Conservation (phyloP, 2,888 invertebrate species). For the Laothoe populi region DNA sequence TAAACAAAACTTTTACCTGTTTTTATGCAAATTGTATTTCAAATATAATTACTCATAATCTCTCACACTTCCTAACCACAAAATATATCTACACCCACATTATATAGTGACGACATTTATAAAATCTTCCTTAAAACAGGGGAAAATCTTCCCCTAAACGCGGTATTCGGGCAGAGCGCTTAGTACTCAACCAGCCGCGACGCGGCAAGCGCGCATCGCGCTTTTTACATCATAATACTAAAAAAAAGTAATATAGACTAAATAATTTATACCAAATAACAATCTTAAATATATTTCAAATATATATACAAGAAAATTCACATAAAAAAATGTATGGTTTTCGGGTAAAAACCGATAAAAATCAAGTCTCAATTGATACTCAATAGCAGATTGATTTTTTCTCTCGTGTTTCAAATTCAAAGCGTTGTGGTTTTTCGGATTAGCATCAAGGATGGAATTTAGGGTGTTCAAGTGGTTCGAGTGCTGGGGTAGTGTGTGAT, state of each 20-base stretch:
- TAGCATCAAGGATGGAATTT: constrained; percentile 34
- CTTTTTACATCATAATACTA: constrained; percentile 27
- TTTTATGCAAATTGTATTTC: too few species aligned
- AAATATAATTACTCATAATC: too few species aligned
- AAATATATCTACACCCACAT: too few species aligned
- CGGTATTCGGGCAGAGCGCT: constrained; percentile 44
- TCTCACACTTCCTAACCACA: too few species aligned
- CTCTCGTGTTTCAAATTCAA: constrained; percentile 20
- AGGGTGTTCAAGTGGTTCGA: constrained; percentile 24
- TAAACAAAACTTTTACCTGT: too few species aligned
- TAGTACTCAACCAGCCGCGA: constrained; percentile 70
- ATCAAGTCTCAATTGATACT: constrained; percentile 11
- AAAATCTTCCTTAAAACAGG: constrained; percentile 47
- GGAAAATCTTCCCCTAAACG: constrained; percentile 42
- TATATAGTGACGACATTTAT: too few species aligned
- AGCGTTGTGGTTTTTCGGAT: constrained; percentile 53
- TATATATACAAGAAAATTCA: not conserved
- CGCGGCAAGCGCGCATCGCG: constrained; percentile 71
- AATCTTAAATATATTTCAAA: not conserved
- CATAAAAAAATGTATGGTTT: not conserved
- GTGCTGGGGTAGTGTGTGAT: constrained; percentile 9
- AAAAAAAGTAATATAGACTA: constrained; percentile 23
- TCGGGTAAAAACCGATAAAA: not conserved
- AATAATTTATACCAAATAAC: not conserved
- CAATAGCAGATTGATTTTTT: constrained; percentile 27